Conservation (phyloP, 2,797 vertebrate species). For the Micrastur ruficollis region DNA sequence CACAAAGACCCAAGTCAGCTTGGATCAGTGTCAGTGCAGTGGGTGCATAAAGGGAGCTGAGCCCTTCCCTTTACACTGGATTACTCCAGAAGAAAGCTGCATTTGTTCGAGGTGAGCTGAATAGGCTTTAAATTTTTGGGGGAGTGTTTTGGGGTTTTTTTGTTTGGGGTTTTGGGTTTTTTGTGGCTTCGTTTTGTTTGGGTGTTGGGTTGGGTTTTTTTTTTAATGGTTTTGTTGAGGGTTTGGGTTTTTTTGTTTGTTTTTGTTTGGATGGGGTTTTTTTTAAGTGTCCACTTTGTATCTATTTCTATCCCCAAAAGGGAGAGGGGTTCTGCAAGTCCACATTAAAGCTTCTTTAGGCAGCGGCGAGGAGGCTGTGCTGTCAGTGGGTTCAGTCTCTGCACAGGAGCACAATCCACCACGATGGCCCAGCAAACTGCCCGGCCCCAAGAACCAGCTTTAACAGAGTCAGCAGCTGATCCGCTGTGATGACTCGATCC, state of each 20-base stretch:
- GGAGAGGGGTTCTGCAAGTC: neutral
- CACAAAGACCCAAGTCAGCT: conserved; percentile 44
- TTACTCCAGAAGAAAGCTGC: conserved; percentile 53
- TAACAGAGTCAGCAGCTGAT: fast-evolving
- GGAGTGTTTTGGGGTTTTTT: neutral
- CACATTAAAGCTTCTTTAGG: neutral
- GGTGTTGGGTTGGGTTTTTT: neutral
- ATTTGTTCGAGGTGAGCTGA: conserved; percentile 33
- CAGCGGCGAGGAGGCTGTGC: neutral
- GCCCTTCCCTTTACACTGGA: conserved; percentile 46
- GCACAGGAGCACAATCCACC: neutral
- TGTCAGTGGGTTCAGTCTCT: neutral
- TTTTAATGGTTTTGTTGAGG: neutral
- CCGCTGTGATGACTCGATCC: neutral
- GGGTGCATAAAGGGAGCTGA: conserved; percentile 18
- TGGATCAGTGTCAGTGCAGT: conserved; percentile 12
- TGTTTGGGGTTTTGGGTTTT: neutral
- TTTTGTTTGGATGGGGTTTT: neutral
- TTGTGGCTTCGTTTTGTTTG: neutral
- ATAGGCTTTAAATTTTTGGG: neutral
- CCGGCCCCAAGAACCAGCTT: neutral
- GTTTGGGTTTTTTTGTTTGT: neutral
- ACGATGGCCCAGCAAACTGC: neutral
- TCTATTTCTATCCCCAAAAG: neutral
- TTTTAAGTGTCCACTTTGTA: neutral